phyloP scores from a whole-genome alignment of 2,113 vertebrate species.

The Phyllostomus hastatus region DNA sequence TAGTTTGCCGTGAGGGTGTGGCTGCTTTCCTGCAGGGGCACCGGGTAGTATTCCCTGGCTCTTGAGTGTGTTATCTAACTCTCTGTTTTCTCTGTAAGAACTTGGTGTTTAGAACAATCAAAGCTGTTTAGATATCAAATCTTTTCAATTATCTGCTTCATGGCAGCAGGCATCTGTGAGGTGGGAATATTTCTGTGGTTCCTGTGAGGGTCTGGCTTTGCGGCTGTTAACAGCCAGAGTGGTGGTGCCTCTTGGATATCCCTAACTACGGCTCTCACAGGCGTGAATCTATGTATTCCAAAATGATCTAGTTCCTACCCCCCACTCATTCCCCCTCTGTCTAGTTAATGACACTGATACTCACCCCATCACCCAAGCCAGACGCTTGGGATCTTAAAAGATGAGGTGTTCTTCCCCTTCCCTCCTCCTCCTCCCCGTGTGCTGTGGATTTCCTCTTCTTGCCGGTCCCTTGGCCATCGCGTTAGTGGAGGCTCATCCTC shows the following conservation, averaged over 20 bases:
- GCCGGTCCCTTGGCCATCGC: fast-evolving
- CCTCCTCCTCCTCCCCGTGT: background rate
- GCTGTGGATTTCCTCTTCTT: background rate
- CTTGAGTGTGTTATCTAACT: background rate
- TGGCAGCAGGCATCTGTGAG: background rate
- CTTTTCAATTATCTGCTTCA: background rate
- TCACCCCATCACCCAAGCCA: background rate
- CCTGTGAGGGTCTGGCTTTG: background rate
- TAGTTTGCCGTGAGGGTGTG: background rate
- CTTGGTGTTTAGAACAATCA: background rate
- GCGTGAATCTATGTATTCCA: background rate
- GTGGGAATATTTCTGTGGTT: background rate
- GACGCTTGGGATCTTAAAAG: background rate
- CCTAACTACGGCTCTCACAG: background rate
- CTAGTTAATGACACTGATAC: background rate
- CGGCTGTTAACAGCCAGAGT: background rate
- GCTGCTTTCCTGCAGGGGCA: background rate
- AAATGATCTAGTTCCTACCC: background rate
- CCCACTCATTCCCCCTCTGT: background rate
- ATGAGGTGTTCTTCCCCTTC: background rate
- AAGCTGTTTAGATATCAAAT: background rate
- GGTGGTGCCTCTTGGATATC: background rate
- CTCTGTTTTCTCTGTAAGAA: background rate
- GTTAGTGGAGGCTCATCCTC: background rate
- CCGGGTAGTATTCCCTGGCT: background rate